Base-by-base conservation (phyloP, 2,888 invertebrate species). In the Synergus japonicus region DNA sequence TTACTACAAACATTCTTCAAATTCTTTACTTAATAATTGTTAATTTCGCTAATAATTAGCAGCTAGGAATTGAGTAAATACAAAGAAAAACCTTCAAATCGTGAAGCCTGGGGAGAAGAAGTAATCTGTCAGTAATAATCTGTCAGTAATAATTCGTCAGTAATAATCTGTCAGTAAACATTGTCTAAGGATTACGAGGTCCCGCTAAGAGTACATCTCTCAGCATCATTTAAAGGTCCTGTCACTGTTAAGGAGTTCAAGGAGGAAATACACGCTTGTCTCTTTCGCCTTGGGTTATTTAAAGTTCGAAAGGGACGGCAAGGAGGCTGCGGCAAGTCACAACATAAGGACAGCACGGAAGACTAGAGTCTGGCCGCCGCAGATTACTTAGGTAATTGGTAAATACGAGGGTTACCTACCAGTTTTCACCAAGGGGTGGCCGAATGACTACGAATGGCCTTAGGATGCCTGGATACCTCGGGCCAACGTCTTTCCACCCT, bases 331-430 rank as follows among this genome's bases (percentile, higher is more conserved):
- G 84, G 78, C 77, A 83, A 66, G 66, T 66, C 66, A 66, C 43
- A 80, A 81, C 79, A 80, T 81, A 87, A 90, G 89, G 89, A 89
- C 88, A 88, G 86, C 85, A 84, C 83, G 81, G 88, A 73, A 73
- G 87, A 88, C 87, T 87, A 86, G 82, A 87, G 87, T 85, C 89
- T 85, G 87, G 87, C 87, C 87, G 87, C 90, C 90, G 88, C 91
- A 91, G 92, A 92, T 91, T 92, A 92, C 92, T 92, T 91, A 91
- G 88, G 92, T 92, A 91, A 92, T 91, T 92, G 92, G 91, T 91
- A 91, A 92, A 92, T 91, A 92, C 90, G 90, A 90, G 91, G 91
- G 89, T 89, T 89, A 89, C 87, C 88, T 89, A 87, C 77, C 83
- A 86, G 87, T 87, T 88, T 88, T 87, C 86, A 83, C 84, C 85